Conservation (phyloP, 2,888 invertebrate genomes). For the Noctua janthe region DNA sequence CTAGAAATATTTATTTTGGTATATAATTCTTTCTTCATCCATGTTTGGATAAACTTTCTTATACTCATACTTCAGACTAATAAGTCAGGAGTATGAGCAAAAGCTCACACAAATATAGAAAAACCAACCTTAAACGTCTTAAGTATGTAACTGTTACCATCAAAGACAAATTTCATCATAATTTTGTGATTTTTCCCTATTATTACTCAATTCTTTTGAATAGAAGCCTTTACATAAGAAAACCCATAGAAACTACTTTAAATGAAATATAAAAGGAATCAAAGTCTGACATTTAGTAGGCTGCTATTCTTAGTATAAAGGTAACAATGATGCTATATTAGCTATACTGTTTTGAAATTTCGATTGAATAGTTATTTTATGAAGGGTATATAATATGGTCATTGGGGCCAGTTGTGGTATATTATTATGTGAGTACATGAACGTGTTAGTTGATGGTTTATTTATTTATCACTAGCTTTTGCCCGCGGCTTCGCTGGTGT, state of each 20-base stretch:
- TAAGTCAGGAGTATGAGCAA: background rate
- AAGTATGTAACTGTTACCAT: background rate
- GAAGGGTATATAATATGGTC: background rate
- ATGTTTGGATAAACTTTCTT: background rate
- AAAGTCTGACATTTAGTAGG: slow-evolving; percentile 23
- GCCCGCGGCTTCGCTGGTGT: too few species aligned
- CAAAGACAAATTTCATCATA: slow-evolving; percentile 21
- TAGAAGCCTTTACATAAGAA: slow-evolving; percentile 24
- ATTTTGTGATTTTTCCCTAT: slow-evolving; percentile 14
- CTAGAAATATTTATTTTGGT: background rate
- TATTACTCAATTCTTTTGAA: slow-evolving; percentile 36
- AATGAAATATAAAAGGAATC: slow-evolving; percentile 15
- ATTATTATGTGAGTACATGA: background rate
- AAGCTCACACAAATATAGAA: background rate
- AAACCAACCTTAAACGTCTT: background rate
- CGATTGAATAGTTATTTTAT: slow-evolving; percentile 27
- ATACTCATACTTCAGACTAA: background rate
- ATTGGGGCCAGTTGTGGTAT: background rate
- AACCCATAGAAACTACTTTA: slow-evolving; percentile 35
- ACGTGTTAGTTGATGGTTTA: background rate
- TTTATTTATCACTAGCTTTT: background rate
- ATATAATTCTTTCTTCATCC: background rate
- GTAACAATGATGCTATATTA: slow-evolving; percentile 26
- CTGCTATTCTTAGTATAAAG: slow-evolving; percentile 28
- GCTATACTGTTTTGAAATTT: slow-evolving; percentile 4